Evolutionary conservation across 2,888 invertebrate species (phyloP), one percentile per base, ranked within the genome.

Genomic region (Polydesmus complanatus): DNA sequence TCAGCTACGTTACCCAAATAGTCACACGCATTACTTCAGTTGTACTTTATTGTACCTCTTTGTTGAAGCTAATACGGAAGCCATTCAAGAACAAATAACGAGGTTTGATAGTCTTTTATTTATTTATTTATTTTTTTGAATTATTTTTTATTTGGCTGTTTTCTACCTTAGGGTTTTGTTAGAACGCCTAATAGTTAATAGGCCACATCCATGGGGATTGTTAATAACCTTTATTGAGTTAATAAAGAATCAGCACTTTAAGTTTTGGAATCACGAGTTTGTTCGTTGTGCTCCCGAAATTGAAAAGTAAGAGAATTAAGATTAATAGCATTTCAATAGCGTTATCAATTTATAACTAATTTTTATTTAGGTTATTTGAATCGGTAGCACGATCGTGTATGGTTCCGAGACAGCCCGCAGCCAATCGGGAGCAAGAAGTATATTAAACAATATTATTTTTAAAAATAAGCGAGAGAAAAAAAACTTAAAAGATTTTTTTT

Each of bases 241-340:
- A 64, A 97, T 99, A 71, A 96, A 97, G 75, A 98, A 98, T 78
- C 95, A 94, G 3, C 84, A 86, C 25, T 98, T 96, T 79, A 94
- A 95, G 75, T 98, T 99, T 77, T 98, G 98, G 97, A 85, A 86
- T 66, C 97, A 98, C 72, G 96, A 98, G 71, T 99, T 99, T 77
- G 97, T 98, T 1, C 94, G 95, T 72, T 99, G 98, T 76, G 97
- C 98, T 22, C 95, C 97, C 1, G 98, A 99, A 78, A 97, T 99
- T 69, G 95, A 96, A 78, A 96, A 96, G 93, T 94, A 76, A 83
- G 87, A 81, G 50, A 11, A 1, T 25, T 14, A 2, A 19, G 22
- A 18, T 18, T 11, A 64, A 27, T 3, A 23, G 2, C 18, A 27
- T 14, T n/a, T 27, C 25, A 27, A 56, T 8, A 25, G 27, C 11